phyloP scores from a whole-genome alignment of 1,140 invertebrate genomes.

The Callitettix versicolor region DNA sequence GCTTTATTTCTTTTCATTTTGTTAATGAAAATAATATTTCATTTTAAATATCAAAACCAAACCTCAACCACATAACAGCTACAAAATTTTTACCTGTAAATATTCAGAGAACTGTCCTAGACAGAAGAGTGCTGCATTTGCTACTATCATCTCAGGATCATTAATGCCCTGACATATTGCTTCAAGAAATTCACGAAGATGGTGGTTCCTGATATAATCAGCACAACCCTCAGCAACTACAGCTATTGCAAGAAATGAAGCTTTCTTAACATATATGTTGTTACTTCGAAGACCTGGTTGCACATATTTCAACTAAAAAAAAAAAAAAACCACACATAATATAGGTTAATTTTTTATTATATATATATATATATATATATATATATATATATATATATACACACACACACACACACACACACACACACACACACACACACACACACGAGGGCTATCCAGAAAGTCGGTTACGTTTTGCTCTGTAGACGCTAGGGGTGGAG shows the following conservation, averaged over 20 bases:
- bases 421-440: no score
- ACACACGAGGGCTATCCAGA: no score
- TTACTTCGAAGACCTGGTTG: slow-evolving; percentile 47
- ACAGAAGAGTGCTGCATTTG: slow-evolving; percentile 67
- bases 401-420: no score
- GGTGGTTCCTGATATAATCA: slow-evolving; percentile 61
- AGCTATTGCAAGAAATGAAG: slow-evolving; percentile 60
- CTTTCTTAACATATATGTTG: slow-evolving; percentile 50
- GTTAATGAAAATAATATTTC: no score
- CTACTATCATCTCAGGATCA: slow-evolving; percentile 46
- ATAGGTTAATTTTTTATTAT: no score
- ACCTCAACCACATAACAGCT: no score
- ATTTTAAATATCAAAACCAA: no score
- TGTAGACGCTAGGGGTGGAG: no score
- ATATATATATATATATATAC: no score
- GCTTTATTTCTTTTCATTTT: no score
- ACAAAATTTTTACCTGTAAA: slow-evolving; percentile 51
- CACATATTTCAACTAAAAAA: slow-evolving; percentile 42
- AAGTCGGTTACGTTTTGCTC: no score
- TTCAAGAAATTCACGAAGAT: slow-evolving; percentile 54
- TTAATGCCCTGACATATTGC: slow-evolving; percentile 59
- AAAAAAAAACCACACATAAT: slow-evolving; percentile 7
- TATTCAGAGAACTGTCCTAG: slow-evolving; percentile 74
- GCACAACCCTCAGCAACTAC: slow-evolving; percentile 71
- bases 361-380: no score